Base-by-base conservation (phyloP, 2,888 invertebrate genomes). In the Drosophila melanosoma region DNA sequence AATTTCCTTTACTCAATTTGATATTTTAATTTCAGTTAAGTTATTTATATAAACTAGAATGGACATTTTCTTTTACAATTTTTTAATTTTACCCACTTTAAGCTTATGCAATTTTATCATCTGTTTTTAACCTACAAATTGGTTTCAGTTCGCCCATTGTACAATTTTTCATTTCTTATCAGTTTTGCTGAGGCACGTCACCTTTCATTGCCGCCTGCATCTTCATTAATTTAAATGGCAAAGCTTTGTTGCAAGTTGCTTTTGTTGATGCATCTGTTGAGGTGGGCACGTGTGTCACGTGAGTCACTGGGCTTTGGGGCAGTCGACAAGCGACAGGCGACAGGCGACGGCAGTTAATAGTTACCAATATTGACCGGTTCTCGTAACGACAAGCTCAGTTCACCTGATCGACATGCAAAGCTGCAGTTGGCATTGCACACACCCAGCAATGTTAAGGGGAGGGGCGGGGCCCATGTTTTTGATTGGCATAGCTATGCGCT, bases 201-300 rank as follows among this genome's bases (percentile, higher is more conserved):
- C 35, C 42, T 17, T 33, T 58, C n/a, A n/a, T 8, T 38, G 49
- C 23, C 12, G 48, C 60, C 59, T 48, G 61, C 54, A 48, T 49
- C 69, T 51, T 69, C 76, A 75, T 80, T 75, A 64, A 77, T 64
- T 80, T 67, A 79, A 77, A 75, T 61, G 56, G 53, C 49, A 45
- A 32, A 53, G 63, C 58, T 52, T 62, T 66, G 52, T 63, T 53
- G 38, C 33, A 35, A 54, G 67, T 53, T 62, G 57, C 48, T 67
- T 64, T 23, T 45, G 33, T 45, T 57, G 23, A 52, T 56, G 56
- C 10, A 67, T 49, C 48, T 38, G 29, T 66, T 20, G 17, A 48
- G 54, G 49, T 60, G 78, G 60, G 54, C 76, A 78, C 76, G 71
- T 80, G 80, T 35, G 54, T 52, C 80, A 78, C 76, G 70, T 77